Base-by-base conservation (phyloP, 1,140 invertebrate genomes). In the Uloborus diversus region DNA sequence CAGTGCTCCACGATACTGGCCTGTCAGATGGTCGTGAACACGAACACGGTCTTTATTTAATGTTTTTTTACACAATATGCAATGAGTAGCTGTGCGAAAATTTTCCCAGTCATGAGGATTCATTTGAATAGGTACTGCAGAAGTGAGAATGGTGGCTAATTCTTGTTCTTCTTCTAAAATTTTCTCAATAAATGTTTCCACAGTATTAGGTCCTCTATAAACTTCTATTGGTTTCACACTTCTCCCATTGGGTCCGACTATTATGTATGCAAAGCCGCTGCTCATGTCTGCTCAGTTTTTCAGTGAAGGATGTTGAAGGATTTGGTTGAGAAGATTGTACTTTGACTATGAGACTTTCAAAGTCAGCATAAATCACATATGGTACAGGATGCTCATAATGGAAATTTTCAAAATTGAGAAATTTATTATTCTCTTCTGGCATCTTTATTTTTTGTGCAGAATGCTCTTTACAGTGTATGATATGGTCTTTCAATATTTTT, bases 11-110 rank as follows among this genome's bases (percentile, higher is more conserved):
- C 51, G 49, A 56, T 56, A 57, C 14, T 33, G 4, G 9, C 0
- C 25, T 9, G 30, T 25, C 4, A 56, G 14, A 35, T 70, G 68
- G 33, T 57, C 27, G 9, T 70, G 68, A 57, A 56, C 68, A 14
- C 32, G 17, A 35, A 70, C 47, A 2, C 25, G 1, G 32, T 69
- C 65, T n/a, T n/a, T n/a, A n/a, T n/a, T n/a, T n/a, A n/a, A n/a
- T n/a, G n/a, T n/a, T n/a, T n/a, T n/a, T n/a, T 11, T 3, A 13
- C 11, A n/a, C 23, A 14, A 51, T n/a, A 4, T 4, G 3, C 49
- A 14, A 33, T 4, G 11, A 4, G 27, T 35, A 70, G 3, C 37
- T n/a, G 1, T 33, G 7, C 7, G 49, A 70, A 56, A 11, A 30
- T 37, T 27, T n/a, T n/a, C n/a, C n/a, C n/a, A n/a, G n/a, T n/a